phyloP scores from a whole-genome alignment of 2,888 invertebrate species.

The Polietes domitor region DNA sequence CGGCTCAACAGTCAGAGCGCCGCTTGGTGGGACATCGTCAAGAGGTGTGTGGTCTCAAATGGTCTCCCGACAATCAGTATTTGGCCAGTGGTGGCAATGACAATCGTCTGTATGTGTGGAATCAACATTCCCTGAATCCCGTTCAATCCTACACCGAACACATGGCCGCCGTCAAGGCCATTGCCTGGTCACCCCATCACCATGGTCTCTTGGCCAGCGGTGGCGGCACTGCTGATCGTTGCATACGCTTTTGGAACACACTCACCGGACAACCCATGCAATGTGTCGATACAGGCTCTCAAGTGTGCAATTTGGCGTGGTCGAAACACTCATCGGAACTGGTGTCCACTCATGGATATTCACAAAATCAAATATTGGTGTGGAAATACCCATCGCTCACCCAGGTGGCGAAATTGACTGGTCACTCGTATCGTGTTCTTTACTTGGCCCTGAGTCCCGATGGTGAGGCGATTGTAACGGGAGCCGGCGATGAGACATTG shows the following conservation, averaged over 20 bases:
- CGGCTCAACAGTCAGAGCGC: constrained; percentile 88
- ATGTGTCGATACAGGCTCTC: constrained; percentile 98
- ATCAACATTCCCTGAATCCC: constrained; percentile 91
- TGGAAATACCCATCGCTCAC: constrained; percentile 99
- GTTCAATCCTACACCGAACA: constrained; percentile 98
- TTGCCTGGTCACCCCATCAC: constrained; percentile 99
- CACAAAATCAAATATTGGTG: constrained; percentile 98
- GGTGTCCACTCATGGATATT: constrained; percentile 99
- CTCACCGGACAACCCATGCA: constrained; percentile 99
- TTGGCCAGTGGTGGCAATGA: constrained; percentile 99
- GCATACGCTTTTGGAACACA: constrained; percentile 99
- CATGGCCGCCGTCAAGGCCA: constrained; percentile 98
- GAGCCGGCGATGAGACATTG: constrained; percentile 98
- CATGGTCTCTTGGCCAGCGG: constrained; percentile 97
- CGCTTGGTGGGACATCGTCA: constrained; percentile 95
- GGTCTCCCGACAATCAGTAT: constrained; percentile 99
- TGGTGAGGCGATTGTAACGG: constrained; percentile 99
- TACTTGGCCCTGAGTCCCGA: constrained; percentile 98
- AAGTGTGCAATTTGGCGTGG: constrained; percentile 99
- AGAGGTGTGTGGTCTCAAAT: constrained; percentile 98
- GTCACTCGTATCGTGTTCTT: constrained; percentile 97
- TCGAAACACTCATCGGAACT: constrained; percentile 98
- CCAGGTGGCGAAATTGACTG: constrained; percentile 97
- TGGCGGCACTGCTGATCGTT: constrained; percentile 99
- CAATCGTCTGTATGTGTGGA: constrained; percentile 83